Percentiles rank a stretch among this genome's conserved stretches.
phyloP scores from a whole-genome alignment of 2,113 vertebrate species.

The Ceuthmochares aereus region DNA sequence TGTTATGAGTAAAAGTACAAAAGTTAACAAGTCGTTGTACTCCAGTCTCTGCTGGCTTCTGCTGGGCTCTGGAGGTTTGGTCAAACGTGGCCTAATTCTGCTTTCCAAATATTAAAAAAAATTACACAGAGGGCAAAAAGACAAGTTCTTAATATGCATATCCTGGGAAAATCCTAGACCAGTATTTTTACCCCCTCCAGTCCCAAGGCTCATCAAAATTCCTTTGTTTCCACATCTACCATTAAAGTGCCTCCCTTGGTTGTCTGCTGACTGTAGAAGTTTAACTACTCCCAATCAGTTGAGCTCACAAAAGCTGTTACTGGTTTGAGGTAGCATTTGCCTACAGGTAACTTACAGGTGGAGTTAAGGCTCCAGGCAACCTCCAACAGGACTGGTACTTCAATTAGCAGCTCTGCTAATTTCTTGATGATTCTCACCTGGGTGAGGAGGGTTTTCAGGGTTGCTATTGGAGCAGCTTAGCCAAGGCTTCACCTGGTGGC shows the following conservation, averaged over 20 bases:
- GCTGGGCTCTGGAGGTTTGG: conserved; percentile 57
- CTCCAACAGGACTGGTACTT: background rate
- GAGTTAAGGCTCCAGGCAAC: background rate
- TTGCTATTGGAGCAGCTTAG: background rate
- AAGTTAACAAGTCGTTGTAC: conserved; percentile 44
- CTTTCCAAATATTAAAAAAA: conserved; percentile 63
- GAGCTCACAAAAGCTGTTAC: background rate
- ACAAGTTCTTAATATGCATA: conserved; percentile 62
- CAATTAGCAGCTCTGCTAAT: background rate
- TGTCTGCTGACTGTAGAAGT: conserved; percentile 50
- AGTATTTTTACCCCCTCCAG: conserved; percentile 54
- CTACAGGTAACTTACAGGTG: background rate
- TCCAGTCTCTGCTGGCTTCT: conserved; percentile 9
- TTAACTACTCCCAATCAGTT: conserved; percentile 21
- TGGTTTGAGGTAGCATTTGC: background rate
- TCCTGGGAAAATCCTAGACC: conserved; percentile 62
- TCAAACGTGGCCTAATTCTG: conserved; percentile 64
- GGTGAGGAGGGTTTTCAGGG: background rate
- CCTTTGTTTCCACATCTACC: conserved; percentile 60
- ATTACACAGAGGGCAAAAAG: conserved; percentile 65
- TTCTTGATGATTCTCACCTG: background rate
- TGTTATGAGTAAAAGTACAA: conserved; percentile 10
- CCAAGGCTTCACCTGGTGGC: background rate
- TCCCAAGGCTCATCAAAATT: conserved; percentile 63
- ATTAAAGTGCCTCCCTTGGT: conserved; percentile 56